A percentile compares a stretch with the other conserved stretches of the same genome.
Conservation (phyloP, 2,888 invertebrate species). For the Agriotes lineatus region DNA sequence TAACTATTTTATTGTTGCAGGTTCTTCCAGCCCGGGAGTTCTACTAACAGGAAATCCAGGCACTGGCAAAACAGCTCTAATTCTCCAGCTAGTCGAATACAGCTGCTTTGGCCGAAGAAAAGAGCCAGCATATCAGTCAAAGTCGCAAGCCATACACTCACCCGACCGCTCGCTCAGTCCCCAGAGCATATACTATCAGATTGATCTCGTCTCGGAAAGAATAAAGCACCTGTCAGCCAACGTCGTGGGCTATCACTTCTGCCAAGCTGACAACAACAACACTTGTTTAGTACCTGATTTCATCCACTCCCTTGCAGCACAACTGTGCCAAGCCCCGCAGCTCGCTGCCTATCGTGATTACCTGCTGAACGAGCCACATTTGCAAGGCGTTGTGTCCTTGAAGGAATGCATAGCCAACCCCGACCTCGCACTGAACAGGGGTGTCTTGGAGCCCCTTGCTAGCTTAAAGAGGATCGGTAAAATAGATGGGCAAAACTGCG, state of each 20-base stretch:
- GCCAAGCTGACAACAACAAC: slow-evolving; percentile 93
- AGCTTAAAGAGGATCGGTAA: slow-evolving; percentile 79
- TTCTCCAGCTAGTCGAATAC: slow-evolving; percentile 92
- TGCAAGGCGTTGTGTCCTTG: slow-evolving; percentile 84
- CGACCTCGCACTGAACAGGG: slow-evolving; percentile 86
- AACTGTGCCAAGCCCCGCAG: slow-evolving; percentile 93
- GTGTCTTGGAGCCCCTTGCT: slow-evolving; percentile 88
- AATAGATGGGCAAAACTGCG: slow-evolving; percentile 79
- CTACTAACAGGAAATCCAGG: slow-evolving; percentile 90
- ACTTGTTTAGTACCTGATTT: slow-evolving; percentile 98
- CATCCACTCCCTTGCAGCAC: slow-evolving; percentile 94
- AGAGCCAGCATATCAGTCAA: slow-evolving; percentile 72
- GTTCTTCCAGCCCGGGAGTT: slow-evolving; percentile 77
- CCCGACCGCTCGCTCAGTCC: slow-evolving; percentile 68
- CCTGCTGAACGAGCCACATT: slow-evolving; percentile 85
- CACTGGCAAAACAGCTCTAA: slow-evolving; percentile 94
- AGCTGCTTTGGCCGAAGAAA: slow-evolving; percentile 92
- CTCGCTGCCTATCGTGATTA: slow-evolving; percentile 89
- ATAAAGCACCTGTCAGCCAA: slow-evolving; percentile 81
- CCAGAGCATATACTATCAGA: slow-evolving; percentile 67
- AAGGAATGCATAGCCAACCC: slow-evolving; percentile 95
- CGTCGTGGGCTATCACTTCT: slow-evolving; percentile 95
- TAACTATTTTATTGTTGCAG: slow-evolving; percentile 49
- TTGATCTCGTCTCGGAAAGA: slow-evolving; percentile 76
- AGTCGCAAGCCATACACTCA: slow-evolving; percentile 65